Percentiles rank a stretch among this genome's conserved stretches.
These are phyloP conservation scores for Alexandromys fortis DNA, from an alignment of 2,113 vertebrate genomes.

Conservation along the genomic window DNA sequence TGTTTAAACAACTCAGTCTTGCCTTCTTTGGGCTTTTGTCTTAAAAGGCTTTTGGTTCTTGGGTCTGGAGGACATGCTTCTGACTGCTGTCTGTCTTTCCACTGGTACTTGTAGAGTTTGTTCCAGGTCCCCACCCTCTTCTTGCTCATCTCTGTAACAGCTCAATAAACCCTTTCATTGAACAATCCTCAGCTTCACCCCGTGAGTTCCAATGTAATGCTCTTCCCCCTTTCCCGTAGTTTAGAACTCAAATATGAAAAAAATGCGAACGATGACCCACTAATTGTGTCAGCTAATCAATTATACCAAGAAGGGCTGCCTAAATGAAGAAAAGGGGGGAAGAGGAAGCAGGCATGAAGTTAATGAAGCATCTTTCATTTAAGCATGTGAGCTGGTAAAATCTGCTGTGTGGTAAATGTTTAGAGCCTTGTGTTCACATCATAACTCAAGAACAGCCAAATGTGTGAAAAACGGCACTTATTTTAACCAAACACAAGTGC, in stretches of 20 bases:
- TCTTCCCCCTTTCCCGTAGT: not conserved
- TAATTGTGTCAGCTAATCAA: not conserved
- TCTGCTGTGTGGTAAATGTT: slow-evolving; percentile 25
- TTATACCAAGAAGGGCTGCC: not conserved
- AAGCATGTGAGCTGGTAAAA: not conserved
- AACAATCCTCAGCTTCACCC: not conserved
- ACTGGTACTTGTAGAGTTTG: not conserved
- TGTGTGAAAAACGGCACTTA: slow-evolving; percentile 47
- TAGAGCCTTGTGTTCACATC: slow-evolving; percentile 3
- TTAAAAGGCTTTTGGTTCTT: not conserved
- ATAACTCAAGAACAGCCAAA: slow-evolving; percentile 54
- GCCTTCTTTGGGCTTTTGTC: not conserved
- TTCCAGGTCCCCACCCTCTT: not conserved
- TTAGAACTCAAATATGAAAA: not conserved
- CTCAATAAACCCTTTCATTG: not conserved
- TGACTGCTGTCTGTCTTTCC: not conserved
- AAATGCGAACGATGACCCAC: not conserved
- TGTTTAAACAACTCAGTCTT: too few species aligned
- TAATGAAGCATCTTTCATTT: not conserved
- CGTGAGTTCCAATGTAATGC: rapidly evolving
- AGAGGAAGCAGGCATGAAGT: not conserved
- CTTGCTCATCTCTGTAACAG: not conserved
- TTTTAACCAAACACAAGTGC: slow-evolving; percentile 53
- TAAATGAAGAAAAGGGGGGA: not conserved
- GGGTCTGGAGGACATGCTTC: not conserved